Evolutionary conservation across 2,797 vertebrate species (phyloP).

Genomic region (Darevskia mixta): DNA sequence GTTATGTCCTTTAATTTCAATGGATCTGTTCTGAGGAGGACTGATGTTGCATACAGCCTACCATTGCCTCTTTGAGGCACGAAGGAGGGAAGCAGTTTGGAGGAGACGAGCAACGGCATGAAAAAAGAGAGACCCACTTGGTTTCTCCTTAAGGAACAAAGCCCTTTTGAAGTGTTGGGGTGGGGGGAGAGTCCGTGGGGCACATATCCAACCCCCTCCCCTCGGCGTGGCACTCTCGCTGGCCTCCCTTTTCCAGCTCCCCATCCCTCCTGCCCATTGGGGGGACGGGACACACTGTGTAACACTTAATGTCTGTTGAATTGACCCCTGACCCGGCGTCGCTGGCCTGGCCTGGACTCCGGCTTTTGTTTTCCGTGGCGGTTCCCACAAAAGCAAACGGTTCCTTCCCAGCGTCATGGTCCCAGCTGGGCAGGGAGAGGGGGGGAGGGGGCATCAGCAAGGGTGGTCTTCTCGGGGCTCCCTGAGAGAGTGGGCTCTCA

Average conservation of each 20-base stretch:
- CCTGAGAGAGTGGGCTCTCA: fast-evolving
- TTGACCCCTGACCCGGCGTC: background rate
- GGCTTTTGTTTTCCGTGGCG: background rate
- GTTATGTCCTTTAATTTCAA: too few species aligned
- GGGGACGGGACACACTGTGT: background rate
- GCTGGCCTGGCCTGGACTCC: background rate
- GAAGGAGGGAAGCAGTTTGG: too few species aligned
- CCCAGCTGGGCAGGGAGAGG: background rate
- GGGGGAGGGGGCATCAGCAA: background rate
- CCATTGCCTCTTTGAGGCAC: too few species aligned
- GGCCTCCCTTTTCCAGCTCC: background rate
- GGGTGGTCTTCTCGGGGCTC: background rate
- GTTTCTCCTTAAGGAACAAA: background rate
- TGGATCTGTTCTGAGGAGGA: too few species aligned
- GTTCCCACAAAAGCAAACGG: background rate
- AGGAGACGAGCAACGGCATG: background rate
- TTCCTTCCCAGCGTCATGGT: background rate
- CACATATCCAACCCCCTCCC: too few species aligned
- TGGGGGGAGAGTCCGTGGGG: too few species aligned
- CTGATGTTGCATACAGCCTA: too few species aligned
- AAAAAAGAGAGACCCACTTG: background rate
- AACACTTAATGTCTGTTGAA: background rate
- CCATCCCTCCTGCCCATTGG: background rate
- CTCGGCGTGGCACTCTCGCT: background rate
- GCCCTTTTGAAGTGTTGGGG: background rate